Evolutionary conservation across 2,888 invertebrate species (phyloP).

Genomic region (Epistrophella euchroma): DNA sequence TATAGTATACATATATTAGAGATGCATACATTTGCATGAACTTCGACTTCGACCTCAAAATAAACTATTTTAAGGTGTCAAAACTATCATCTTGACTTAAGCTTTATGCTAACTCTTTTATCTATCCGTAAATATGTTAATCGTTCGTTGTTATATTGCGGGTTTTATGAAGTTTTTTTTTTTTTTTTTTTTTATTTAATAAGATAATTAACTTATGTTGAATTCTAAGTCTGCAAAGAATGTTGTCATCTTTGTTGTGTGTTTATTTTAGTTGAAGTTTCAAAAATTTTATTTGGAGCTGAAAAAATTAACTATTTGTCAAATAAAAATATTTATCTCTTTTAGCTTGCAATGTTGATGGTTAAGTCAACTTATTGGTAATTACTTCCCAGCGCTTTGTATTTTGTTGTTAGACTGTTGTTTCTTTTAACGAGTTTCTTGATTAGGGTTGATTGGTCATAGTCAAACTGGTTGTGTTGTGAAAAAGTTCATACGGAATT

Average conservation of each 20-base stretch:
- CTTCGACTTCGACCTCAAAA: slow-evolving; percentile 12
- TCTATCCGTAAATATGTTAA: slow-evolving; percentile 37
- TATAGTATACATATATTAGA: neutral
- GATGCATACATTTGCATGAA: neutral
- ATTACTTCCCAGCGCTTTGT: slow-evolving; percentile 12
- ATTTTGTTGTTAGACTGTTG: neutral
- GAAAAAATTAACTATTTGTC: slow-evolving; percentile 37
- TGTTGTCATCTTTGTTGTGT: slow-evolving; percentile 9
- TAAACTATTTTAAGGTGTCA: slow-evolving; percentile 10
- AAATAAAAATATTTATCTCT: slow-evolving; percentile 45
- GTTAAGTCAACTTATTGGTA: slow-evolving; percentile 44
- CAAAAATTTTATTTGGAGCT: slow-evolving; percentile 50
- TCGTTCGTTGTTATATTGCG: too few species aligned
- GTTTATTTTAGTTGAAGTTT: slow-evolving; percentile 23
- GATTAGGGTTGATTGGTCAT: slow-evolving; percentile 33
- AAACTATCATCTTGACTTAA: slow-evolving; percentile 17
- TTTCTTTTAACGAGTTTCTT: slow-evolving; percentile 28
- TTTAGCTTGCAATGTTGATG: neutral
- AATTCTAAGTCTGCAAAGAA: slow-evolving; percentile 16
- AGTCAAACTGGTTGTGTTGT: neutral
- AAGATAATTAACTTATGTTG: neutral
- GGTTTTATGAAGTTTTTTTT: neutral
- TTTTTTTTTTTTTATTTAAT: neutral
- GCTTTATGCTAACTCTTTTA: neutral
- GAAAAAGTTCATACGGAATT: too few species aligned